phyloP scores from a whole-genome alignment of 2,113 vertebrate genomes.

The Bostrychus sinensis region DNA sequence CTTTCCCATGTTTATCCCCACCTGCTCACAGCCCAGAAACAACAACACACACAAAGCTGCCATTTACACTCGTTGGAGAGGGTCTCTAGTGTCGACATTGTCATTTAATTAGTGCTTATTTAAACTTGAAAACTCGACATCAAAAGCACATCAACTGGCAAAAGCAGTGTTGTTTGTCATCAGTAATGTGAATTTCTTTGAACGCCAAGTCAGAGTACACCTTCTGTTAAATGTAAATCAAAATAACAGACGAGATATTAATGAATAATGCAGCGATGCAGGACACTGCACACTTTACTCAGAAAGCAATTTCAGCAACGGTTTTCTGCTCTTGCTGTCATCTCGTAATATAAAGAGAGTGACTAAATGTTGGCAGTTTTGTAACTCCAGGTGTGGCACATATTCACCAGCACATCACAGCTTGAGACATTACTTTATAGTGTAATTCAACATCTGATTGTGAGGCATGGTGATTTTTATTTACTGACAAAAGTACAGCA shows the following conservation, averaged over 20 bases:
- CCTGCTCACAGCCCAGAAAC: conserved; percentile 71
- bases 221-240: conserved; percentile 25
- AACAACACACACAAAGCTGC: conserved; percentile 49
- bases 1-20: conserved; percentile 80
- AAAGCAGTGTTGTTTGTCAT: conserved; percentile 1
- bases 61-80: conserved; percentile 38
- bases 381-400: background rate
- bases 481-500: conserved; percentile 19
- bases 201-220: conserved; percentile 4
- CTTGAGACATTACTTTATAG: conserved; percentile 2
- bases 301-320: background rate
- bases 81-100: conserved; percentile 25
- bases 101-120: conserved; percentile 39
- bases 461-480: conserved; percentile 5
- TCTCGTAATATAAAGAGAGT: conserved; percentile 12
- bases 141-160: background rate
- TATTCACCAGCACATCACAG: conserved; percentile 5
- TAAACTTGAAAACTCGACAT: conserved; percentile 19
- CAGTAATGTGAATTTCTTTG: background rate
- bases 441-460: conserved; percentile 5
- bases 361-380: background rate
- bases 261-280: conserved; percentile 42
- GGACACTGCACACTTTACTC: conserved; percentile 11
- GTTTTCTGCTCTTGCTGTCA: background rate
- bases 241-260: conserved; percentile 30